phyloP scores from a whole-genome alignment of 2,113 vertebrate genomes.

The Setophaga coronata region DNA sequence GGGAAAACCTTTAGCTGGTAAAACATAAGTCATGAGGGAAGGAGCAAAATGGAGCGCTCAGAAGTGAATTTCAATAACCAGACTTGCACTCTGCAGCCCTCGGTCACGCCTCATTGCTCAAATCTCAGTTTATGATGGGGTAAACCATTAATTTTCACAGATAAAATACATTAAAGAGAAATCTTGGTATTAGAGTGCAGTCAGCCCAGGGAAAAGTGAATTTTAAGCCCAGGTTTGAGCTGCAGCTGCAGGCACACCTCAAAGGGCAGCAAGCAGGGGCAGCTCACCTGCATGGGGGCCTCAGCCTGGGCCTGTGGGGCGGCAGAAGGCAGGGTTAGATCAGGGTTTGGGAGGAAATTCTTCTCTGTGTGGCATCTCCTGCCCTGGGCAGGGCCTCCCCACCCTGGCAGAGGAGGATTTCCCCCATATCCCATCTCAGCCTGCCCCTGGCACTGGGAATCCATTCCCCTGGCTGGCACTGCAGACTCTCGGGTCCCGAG shows the following conservation, averaged over 20 bases:
- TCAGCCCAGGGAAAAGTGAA: not conserved
- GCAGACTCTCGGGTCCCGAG: fast-evolving
- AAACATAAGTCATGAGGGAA: not conserved
- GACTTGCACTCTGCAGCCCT: not conserved
- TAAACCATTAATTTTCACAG: not conserved
- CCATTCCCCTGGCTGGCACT: not conserved
- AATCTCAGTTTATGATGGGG: not conserved
- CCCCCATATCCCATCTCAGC: fast-evolving
- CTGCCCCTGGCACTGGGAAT: not conserved
- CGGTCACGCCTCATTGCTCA: not conserved
- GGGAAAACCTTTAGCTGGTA: not conserved
- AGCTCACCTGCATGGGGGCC: not conserved
- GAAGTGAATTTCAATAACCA: not conserved
- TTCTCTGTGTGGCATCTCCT: not conserved
- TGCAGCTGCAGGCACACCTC: not conserved
- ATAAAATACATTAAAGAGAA: not conserved
- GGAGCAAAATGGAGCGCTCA: not conserved
- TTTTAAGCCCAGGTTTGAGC: not conserved
- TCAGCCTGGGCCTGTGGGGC: fast-evolving
- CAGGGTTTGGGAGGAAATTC: not conserved
- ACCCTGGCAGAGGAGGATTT: not conserved
- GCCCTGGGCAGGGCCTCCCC: not conserved
- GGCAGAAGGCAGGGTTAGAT: not conserved
- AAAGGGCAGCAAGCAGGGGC: not conserved
- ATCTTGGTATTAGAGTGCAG: not conserved